Evolutionary conservation across 2,888 invertebrate genomes (phyloP).

Genomic region (Tetranychus truncatus): DNA sequence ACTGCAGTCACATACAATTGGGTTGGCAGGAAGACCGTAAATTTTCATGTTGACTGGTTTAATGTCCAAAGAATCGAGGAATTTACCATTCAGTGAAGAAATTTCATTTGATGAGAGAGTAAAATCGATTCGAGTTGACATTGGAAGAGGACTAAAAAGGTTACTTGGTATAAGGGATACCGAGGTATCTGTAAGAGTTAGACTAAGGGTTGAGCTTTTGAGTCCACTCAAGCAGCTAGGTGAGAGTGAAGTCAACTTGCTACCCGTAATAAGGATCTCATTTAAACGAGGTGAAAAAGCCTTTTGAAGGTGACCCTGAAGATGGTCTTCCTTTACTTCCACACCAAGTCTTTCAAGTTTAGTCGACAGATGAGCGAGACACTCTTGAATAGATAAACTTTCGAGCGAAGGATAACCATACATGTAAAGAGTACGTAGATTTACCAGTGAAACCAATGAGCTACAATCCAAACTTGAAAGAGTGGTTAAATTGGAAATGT

Average conservation of each 20-base stretch:
- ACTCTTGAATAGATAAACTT: slow-evolving; percentile 52
- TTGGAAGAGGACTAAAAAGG: background rate
- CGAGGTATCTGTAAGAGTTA: slow-evolving; percentile 8
- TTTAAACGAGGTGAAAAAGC: slow-evolving; percentile 57
- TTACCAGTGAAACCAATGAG: background rate
- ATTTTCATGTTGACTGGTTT: slow-evolving; percentile 54
- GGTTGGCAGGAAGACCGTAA: slow-evolving; percentile 55
- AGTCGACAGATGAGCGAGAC: slow-evolving; percentile 48
- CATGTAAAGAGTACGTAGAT: slow-evolving; percentile 49
- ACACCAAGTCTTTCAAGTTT: slow-evolving; percentile 53
- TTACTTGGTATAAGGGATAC: background rate
- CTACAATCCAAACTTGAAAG: background rate
- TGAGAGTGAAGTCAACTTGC: slow-evolving; percentile 52
- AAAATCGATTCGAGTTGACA: background rate
- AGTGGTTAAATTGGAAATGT: background rate
- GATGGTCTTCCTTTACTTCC: slow-evolving; percentile 63
- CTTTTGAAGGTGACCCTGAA: slow-evolving; percentile 51
- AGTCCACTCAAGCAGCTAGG: slow-evolving; percentile 61
- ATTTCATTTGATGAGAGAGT: slow-evolving; percentile 35
- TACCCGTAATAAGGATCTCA: slow-evolving; percentile 53
- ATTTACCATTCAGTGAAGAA: slow-evolving; percentile 53
- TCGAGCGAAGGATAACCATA: slow-evolving; percentile 59
- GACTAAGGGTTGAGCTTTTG: slow-evolving; percentile 33
- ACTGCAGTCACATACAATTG: slow-evolving; percentile 63
- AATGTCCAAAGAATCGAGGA: slow-evolving; percentile 61